These are phyloP conservation scores for Tigriopus japonicus DNA, from an alignment of 1,140 invertebrate species.

Conservation along the genomic window DNA sequence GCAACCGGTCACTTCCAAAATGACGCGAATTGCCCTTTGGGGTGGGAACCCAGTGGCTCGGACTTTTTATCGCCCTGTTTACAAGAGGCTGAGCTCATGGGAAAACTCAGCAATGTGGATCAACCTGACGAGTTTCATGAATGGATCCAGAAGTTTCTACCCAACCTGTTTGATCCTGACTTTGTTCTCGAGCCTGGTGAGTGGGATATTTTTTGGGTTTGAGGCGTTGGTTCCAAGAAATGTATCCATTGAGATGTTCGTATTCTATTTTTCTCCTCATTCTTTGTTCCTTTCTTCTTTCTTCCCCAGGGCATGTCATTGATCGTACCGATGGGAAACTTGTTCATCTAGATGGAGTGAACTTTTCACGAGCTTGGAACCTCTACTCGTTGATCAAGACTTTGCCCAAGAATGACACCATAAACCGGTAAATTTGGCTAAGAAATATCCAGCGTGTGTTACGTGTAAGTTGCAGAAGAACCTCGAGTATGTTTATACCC, in stretches of 20 bases:
- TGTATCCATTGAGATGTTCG: too few relatives aligned
- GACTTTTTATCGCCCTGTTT: slow-evolving; percentile 9
- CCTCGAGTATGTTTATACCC: neutral
- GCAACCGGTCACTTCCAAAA: neutral
- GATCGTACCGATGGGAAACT: slow-evolving; percentile 10
- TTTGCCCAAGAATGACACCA: neutral
- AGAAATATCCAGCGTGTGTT: too few relatives aligned
- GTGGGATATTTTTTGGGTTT: neutral
- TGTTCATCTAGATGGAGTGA: slow-evolving; percentile 12
- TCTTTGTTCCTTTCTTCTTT: neutral
- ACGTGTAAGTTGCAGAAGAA: too few relatives aligned
- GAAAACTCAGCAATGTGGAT: neutral
- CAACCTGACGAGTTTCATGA: neutral
- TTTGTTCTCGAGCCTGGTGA: slow-evolving; percentile 6
- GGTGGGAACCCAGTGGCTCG: slow-evolving; percentile 9
- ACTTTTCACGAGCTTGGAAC: slow-evolving; percentile 9
- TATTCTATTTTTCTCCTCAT: neutral
- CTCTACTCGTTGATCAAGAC: neutral
- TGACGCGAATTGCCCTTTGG: neutral
- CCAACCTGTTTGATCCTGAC: neutral
- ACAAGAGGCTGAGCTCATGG: neutral
- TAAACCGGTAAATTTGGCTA: neutral
- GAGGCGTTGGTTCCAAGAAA: too few relatives aligned
- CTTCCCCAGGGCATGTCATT: neutral
- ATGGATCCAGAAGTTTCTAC: slow-evolving; percentile 5